Evolutionary conservation across 1,140 invertebrate genomes (phyloP), one percentile per base, ranked within the genome.

Genomic region (Diploscapter pachys): DNA sequence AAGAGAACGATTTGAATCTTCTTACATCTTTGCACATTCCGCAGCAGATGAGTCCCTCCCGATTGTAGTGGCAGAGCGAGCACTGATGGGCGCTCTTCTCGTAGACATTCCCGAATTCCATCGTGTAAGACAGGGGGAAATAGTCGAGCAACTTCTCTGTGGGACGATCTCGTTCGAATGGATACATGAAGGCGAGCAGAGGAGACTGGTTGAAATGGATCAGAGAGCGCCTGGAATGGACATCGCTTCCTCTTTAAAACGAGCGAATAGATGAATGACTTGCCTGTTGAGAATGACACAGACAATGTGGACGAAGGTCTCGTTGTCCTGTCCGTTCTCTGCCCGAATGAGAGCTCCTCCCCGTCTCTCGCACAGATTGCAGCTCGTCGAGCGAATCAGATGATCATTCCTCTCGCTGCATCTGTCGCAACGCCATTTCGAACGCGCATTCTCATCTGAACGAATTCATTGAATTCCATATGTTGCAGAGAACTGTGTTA

Each of bases 321-420:
- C 13, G 4, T 5, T 6, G 51, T 79, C 70, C 13, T n/a, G 51
- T 6, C 76, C 75, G 9, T 48, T 65, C 51, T 72, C 61, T 31
- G 57, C 63, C 8, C 63, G 76, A 56, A 82, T 76, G 3, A 82
- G 64, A 6, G 81, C 78, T 31, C 81, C 81, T 11, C 81, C 81
- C 31, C 81, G 68, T 65, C 80, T 51, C 55, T 68, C 48, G 68
- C 81, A 82, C 5, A 82, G 67, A 48, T 63, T 49, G 55, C 81
- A 81, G 49, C 69, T 52, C 4, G 79, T 13, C n/a, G 52, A 3
- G 13, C 73, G 54, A 31, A 76, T 68, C 9, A 75, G 59, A 2
- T 63, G 49, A 51, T 81, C 74, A 3, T 57, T 69, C 50, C 62
- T 2, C 55, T 65, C 61, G 5, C 53, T 50, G 56, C 80, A 81